phyloP scores from a whole-genome alignment of 2,113 vertebrate species.

The Dipodomys merriami region DNA sequence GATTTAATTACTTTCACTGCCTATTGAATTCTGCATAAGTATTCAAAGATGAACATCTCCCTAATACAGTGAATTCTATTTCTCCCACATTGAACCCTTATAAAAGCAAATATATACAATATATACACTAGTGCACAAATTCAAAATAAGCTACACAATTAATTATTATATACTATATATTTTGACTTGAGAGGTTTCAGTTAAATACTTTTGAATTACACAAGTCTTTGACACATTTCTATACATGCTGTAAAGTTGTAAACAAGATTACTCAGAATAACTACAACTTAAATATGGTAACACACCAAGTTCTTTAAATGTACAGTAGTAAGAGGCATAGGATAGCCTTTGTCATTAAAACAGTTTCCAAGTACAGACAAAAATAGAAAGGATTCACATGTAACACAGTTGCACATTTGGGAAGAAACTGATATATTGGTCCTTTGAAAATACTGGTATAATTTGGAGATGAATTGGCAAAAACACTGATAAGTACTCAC shows the following conservation, averaged over 20 bases:
- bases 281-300: constrained; percentile 1
- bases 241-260: neutral
- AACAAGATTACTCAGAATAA: constrained; percentile 44
- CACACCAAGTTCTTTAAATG: constrained; percentile 45
- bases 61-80: neutral
- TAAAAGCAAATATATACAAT: constrained; percentile 27
- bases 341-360: neutral
- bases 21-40: neutral
- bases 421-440: neutral
- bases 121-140: constrained; percentile 27
- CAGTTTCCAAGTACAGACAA: neutral
- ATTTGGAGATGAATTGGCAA: neutral
- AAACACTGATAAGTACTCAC: neutral
- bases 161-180: neutral
- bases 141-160: neutral
- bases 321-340: neutral
- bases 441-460: constrained; percentile 13
- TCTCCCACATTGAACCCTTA: neutral
- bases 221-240: constrained; percentile 34
- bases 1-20: constrained; percentile 3
- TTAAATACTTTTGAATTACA: constrained; percentile 38
- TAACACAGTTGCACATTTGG: neutral
- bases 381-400: constrained; percentile 26
- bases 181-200: constrained; percentile 21
- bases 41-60: neutral